Base-by-base conservation (phyloP, 2,888 invertebrate species). In the Dinocampus coccinellae region DNA sequence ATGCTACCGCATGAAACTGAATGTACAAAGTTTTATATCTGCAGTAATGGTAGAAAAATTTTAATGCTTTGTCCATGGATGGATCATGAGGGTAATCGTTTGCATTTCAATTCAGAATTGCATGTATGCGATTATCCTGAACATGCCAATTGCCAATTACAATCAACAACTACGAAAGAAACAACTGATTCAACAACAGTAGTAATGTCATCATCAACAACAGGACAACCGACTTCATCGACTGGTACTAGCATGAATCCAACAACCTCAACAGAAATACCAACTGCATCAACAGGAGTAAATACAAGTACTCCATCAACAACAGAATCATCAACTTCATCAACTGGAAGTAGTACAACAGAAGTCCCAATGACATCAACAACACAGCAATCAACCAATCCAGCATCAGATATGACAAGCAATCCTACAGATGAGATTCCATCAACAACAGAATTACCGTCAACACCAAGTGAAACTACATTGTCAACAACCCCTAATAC, bases 1-100 rank as follows among this genome's bases (percentile, higher is more conserved):
- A 73, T 76, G n/a, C 3, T 83, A 0, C 63, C 70, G 0, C 79
- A 82, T 60, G 80, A 80, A 24, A 22, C 11, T 2, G 79, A 81
- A 20, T 82, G 83, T 16, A 77, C 78, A 3, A 78, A 78, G 55
- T 83, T 77, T 58, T 82, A 82, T 71, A 72, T 34, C 9, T 82
- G 82, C 34, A 20, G 22, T 6, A 58, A 70, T 11, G 77, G 75
- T 0, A 4, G 53, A 0, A 78, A 77, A 60, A 42, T 73, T 4
- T 1, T 73, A 4, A 42, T 58, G 68, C 4, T 65, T 1, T 83
- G 80, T 66, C 77, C 80, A 2, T n/a, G 55, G 0, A 76, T 70
- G 57, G 72, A 68, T 39, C 3, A 10, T 0, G 10, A 39, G 0
- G 75, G 72, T 0, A 64, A 73, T 13, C 67, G 76, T 13, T 34